Base-by-base conservation (phyloP, 1,140 invertebrate genomes). In the Drosophila mauritiana region DNA sequence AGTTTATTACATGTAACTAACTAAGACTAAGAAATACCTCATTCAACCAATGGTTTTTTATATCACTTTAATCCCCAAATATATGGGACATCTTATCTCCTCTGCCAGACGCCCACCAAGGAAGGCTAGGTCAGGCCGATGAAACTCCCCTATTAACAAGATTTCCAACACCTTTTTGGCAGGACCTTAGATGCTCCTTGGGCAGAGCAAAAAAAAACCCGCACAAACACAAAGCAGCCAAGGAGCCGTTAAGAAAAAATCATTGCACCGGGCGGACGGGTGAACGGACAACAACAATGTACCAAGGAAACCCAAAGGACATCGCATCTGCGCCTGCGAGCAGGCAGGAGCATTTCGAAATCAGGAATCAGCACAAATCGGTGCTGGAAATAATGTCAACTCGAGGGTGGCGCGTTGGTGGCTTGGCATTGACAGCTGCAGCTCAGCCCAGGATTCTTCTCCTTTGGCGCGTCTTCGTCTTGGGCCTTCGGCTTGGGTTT, bases 101-200 rank as follows among this genome's bases (percentile, higher is more conserved):
- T n/a, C 10, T 13, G 10, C 13, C 1, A 51, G 36, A 56, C 46
- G 31, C 62, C 67, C 80, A 62, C 61, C 48, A 59, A 56, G 53
- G 48, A 70, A 59, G 22, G 49, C 15, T 20, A 65, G 52, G 52
- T 63, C 61, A 56, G 54, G 76, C 48, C n/a, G 20, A 67, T 52
- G 64, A 49, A 59, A 76, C 80, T 83, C 80, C 80, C 80, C 69
- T 64, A 85, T 85, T 85, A 77, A 80, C 68, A 73, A 73, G 59
- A 86, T 85, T 81, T 85, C 54, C 61, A 61, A 81, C 81, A 85
- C 81, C 82, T 86, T 82, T 82, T 80, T 56, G 70, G 61, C 59
- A 65, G 54, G 42, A 49, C 42, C 45, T 57, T 25, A 61, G 34
- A 52, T 43, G 25, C 58, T 53, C 42, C 36, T 43, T 36, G 42